phyloP scores from a whole-genome alignment of 37 sponge, comb jelly and placozoan genomes.

The Geodia barretti region DNA sequence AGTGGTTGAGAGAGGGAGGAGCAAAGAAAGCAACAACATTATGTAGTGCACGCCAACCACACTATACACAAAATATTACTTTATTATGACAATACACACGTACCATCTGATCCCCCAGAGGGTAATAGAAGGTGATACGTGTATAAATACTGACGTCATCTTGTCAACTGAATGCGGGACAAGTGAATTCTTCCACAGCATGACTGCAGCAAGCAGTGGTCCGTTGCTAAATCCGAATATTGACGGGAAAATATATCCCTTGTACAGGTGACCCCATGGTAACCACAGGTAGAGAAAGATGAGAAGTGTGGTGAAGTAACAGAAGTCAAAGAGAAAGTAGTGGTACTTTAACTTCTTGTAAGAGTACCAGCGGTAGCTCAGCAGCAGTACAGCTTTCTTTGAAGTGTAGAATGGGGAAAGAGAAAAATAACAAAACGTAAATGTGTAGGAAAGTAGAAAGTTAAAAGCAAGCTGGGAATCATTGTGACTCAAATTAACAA shows the following conservation, averaged over 20 bases:
- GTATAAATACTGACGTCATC: conserved; percentile 76
- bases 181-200: conserved; percentile 68
- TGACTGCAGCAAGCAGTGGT: conserved; percentile 43
- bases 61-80: too few relatives aligned
- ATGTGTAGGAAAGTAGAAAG: too few relatives aligned
- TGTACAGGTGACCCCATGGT: not conserved
- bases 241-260: conserved; percentile 19
- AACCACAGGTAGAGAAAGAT: conserved; percentile 60
- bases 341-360: conserved; percentile 48
- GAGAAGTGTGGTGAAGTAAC: conserved; percentile 68
- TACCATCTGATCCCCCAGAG: conserved; percentile 63
- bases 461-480: too few relatives aligned
- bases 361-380: conserved; percentile 49
- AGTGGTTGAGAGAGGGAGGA: too few relatives aligned
- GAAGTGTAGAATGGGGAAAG: too few relatives aligned
- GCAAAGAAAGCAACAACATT: too few relatives aligned
- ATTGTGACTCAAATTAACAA: too few relatives aligned
- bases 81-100: conserved; percentile 2
- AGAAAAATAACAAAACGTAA: too few relatives aligned
- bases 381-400: conserved; percentile 43
- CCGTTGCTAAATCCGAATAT: conserved; percentile 51
- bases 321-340: conserved; percentile 73
- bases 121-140: conserved; percentile 55
- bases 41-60: too few relatives aligned
- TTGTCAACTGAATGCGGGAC: conserved; percentile 70